These are phyloP conservation scores for Pygathrix nemaeus DNA, from an alignment of 2,113 vertebrate species.

Conservation along the genomic window DNA sequence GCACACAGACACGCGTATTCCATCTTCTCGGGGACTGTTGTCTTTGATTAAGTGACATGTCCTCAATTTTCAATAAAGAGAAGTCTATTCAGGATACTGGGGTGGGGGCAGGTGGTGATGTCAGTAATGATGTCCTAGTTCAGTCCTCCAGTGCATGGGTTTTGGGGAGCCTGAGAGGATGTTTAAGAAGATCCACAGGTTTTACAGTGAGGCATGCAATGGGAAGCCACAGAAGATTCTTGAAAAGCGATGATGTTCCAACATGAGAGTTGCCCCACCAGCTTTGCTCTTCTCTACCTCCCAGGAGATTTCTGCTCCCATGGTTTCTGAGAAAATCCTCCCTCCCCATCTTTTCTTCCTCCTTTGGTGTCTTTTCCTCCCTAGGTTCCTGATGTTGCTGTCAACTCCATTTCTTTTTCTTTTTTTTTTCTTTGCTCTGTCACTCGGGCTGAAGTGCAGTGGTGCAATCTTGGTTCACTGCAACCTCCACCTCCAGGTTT, in stretches of 20 bases:
- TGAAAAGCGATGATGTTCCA: not conserved
- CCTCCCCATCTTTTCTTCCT: not conserved
- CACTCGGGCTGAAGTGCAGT: too few species aligned
- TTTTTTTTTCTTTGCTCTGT: too few species aligned
- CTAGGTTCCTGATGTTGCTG: not conserved
- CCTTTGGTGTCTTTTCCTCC: not conserved
- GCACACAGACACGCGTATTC: not conserved
- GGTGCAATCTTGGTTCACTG: too few species aligned
- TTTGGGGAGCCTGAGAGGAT: not conserved
- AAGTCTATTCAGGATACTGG: not conserved
- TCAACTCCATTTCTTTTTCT: not conserved
- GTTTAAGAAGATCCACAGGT: not conserved
- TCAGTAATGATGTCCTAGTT: not conserved
- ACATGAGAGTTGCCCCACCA: not conserved
- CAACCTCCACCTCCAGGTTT: too few species aligned
- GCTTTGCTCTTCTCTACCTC: not conserved
- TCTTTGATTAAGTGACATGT: not conserved
- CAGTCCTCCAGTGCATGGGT: not conserved
- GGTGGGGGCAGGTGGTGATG: too few species aligned
- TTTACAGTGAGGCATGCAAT: not conserved
- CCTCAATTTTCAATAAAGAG: not conserved
- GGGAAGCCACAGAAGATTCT: not conserved
- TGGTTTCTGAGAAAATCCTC: not conserved
- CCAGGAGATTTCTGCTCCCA: not conserved
- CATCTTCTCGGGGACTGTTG: not conserved